Percentiles rank a stretch among this genome's conserved stretches.
These are phyloP conservation scores for Conops quadrifasciatus DNA, from an alignment of 2,888 invertebrate species.

Conservation along the genomic window DNA sequence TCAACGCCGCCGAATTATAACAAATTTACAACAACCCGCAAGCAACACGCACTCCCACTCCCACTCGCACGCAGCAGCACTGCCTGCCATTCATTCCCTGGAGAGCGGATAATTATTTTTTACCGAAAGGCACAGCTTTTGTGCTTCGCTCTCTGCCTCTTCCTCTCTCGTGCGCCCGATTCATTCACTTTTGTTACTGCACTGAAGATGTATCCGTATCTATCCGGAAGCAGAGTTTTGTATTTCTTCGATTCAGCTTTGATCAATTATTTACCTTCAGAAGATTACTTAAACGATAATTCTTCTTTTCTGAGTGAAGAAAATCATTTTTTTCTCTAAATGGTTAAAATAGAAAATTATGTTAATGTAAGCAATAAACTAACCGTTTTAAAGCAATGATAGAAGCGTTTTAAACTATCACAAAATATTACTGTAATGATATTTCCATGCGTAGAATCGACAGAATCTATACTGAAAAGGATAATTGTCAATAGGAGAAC, in stretches of 20 bases:
- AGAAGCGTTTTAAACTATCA: too few species aligned
- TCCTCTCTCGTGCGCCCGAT: not conserved
- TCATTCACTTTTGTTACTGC: not conserved
- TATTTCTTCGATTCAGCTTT: not conserved
- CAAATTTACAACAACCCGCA: constrained; percentile 13
- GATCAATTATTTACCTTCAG: not conserved
- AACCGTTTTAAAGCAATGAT: too few species aligned
- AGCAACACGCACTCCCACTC: too few species aligned
- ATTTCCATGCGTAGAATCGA: too few species aligned
- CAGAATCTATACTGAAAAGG: too few species aligned
- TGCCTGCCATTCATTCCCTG: constrained; percentile 12
- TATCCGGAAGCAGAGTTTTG: not conserved
- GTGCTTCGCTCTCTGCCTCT: not conserved
- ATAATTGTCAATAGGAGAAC: too few species aligned
- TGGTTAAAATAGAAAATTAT: too few species aligned
- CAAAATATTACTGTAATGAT: too few species aligned
- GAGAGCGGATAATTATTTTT: constrained; percentile 24
- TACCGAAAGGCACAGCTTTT: not conserved
- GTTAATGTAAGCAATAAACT: too few species aligned
- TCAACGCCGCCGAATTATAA: constrained; percentile 25
- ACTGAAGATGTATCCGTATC: not conserved
- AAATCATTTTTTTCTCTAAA: too few species aligned
- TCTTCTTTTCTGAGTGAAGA: not conserved
- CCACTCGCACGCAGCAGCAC: not conserved
- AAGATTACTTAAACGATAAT: not conserved